Evolutionary conservation across 2,797 vertebrate species (phyloP).

Genomic region (Serranus cabrilla): DNA sequence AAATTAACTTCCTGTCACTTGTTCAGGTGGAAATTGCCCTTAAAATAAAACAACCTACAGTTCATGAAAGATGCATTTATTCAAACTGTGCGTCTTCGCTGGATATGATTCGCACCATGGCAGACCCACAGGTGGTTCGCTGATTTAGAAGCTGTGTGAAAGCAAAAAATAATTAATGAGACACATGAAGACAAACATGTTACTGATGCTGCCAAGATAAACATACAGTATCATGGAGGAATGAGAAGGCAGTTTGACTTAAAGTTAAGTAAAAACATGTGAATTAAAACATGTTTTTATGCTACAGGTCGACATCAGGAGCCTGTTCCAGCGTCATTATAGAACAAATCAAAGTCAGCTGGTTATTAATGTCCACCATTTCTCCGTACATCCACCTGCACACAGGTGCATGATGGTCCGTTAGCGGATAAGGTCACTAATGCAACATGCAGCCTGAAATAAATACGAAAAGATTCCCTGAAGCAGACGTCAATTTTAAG

Average conservation of each 20-base stretch:
- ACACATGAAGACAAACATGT: not conserved
- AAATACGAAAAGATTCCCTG: not conserved
- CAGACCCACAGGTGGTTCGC: not conserved
- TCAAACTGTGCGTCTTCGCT: not conserved
- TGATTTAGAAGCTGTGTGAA: not conserved
- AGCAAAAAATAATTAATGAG: not conserved
- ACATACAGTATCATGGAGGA: not conserved
- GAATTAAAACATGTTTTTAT: not conserved
- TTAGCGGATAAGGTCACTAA: not conserved
- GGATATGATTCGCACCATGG: not conserved
- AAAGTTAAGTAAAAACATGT: not conserved
- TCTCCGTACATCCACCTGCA: not conserved
- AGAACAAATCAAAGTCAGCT: no score
- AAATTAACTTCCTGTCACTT: not conserved
- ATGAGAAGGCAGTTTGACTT: not conserved
- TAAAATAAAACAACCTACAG: not conserved
- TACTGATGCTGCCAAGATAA: not conserved
- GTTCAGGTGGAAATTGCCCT: not conserved
- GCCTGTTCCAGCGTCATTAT: no score
- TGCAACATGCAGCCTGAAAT: not conserved
- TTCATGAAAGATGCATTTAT: slow-evolving; percentile 28
- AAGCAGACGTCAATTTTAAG: slow-evolving; percentile 5
- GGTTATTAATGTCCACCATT: not conserved
- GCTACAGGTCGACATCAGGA: not conserved
- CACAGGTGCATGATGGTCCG: not conserved